These are phyloP conservation scores for Ptychochromis oligacanthus DNA, from an alignment of 2,113 vertebrate genomes.

Conservation along the genomic window DNA sequence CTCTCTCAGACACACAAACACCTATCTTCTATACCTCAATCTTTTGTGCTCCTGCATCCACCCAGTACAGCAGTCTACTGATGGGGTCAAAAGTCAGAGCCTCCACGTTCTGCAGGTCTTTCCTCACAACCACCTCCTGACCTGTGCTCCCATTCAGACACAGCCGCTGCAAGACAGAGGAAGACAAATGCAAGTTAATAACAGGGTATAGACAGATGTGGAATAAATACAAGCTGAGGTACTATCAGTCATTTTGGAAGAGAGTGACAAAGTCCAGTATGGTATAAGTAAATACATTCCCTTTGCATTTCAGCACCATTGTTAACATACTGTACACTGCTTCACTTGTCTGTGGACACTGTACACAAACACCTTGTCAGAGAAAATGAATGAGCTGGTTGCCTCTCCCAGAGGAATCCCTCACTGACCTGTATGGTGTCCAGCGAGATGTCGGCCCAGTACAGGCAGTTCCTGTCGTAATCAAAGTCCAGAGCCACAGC, in stretches of 20 bases:
- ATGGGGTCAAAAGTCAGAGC: constrained; percentile 94
- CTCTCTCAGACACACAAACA: not conserved
- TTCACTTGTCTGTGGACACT: not conserved
- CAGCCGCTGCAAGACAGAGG: constrained; percentile 82
- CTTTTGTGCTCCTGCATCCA: constrained; percentile 93
- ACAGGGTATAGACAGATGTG: not conserved
- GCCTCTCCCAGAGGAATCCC: too few relatives aligned
- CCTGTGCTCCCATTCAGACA: constrained; percentile 94
- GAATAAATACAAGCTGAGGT: not conserved
- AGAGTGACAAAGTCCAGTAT: not conserved
- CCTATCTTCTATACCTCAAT: constrained; percentile 86
- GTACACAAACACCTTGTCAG: not conserved
- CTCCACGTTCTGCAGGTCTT: constrained; percentile 91
- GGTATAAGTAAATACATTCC: not conserved
- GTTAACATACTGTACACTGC: not conserved
- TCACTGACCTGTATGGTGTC: constrained; percentile 85
- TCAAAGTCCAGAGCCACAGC: constrained; percentile 96
- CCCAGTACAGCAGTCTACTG: constrained; percentile 95
- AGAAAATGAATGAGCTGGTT: not conserved
- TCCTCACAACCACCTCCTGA: constrained; percentile 91
- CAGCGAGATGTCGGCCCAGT: constrained; percentile 95
- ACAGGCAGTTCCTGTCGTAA: constrained; percentile 93
- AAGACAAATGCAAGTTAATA: not conserved
- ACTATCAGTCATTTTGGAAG: not conserved
- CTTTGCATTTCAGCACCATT: not conserved